Evolutionary conservation across 2,888 invertebrate genomes (phyloP).

Genomic region (Oscheius sp.): DNA sequence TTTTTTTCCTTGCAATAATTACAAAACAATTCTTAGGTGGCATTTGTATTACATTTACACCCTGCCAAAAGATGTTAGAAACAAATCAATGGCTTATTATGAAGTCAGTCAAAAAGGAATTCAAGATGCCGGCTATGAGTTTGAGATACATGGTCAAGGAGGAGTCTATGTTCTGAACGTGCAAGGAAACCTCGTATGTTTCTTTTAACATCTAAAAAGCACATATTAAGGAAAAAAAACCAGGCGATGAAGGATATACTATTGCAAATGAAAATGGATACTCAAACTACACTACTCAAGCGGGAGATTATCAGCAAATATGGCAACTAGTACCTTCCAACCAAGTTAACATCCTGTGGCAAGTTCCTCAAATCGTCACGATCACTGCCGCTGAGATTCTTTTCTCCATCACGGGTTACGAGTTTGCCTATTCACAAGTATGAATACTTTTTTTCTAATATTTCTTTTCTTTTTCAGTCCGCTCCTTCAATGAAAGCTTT

Average conservation of each 20-base stretch:
- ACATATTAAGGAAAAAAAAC: constrained; percentile 6
- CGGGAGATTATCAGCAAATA: constrained; percentile 3
- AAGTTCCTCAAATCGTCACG: constrained; percentile 72
- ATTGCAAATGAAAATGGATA: neutral
- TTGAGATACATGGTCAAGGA: constrained; percentile 52
- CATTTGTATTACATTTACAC: constrained; percentile 55
- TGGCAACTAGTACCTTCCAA: constrained; percentile 47
- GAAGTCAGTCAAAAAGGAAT: constrained; percentile 38
- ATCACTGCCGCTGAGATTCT: constrained; percentile 73
- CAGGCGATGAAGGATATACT: neutral
- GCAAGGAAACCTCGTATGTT: constrained; percentile 36
- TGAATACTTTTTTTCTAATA: neutral
- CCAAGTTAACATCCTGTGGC: constrained; percentile 71
- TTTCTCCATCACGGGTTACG: constrained; percentile 73
- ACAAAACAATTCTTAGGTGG: constrained; percentile 53
- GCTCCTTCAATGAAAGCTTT: constrained; percentile 93
- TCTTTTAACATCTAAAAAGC: neutral
- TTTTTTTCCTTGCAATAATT: neutral
- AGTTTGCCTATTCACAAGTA: constrained; percentile 70
- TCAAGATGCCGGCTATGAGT: constrained; percentile 10
- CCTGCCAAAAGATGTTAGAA: constrained; percentile 52
- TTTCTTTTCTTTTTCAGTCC: constrained; percentile 74
- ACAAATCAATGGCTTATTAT: constrained; percentile 39
- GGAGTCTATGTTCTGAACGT: constrained; percentile 58
- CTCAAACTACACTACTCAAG: no score